These are phyloP conservation scores for Charina bottae DNA, from an alignment of 2,113 vertebrate species.

Conservation along the genomic window DNA sequence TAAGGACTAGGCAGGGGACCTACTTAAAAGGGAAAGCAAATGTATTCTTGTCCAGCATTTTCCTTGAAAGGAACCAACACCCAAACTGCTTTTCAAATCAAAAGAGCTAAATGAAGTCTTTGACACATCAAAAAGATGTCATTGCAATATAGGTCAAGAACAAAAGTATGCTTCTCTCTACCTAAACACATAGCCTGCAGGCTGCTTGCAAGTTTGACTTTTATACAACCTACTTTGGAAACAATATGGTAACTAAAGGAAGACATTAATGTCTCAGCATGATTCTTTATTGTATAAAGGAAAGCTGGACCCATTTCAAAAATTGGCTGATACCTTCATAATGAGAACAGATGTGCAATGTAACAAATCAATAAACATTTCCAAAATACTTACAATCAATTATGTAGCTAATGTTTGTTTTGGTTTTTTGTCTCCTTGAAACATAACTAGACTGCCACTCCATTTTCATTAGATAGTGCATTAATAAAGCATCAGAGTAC, in stretches of 20 bases:
- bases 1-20: background rate
- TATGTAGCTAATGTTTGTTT: conserved; percentile 25
- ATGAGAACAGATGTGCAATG: conserved; percentile 1
- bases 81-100: background rate
- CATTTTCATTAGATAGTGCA: conserved; percentile 19
- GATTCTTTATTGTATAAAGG: background rate
- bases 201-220: background rate
- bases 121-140: background rate
- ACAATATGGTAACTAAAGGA: background rate
- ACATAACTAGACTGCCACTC: conserved; percentile 23
- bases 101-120: background rate
- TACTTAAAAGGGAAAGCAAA: background rate
- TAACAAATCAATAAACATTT: conserved; percentile 32
- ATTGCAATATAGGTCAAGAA: background rate
- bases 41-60: background rate
- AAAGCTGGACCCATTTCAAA: background rate
- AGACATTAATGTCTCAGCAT: background rate
- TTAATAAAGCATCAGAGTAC: conserved; percentile 28
- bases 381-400: conserved; percentile 29
- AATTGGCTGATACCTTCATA: conserved; percentile 15
- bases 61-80: background rate
- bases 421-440: conserved; percentile 9
- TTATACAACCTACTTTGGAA: background rate
- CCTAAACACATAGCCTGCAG: background rate
- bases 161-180: no score